A percentile compares a stretch with the other conserved stretches of the same genome.
Evolutionary conservation across 2,888 invertebrate species (phyloP).

Genomic region (Drosophila eohydei): DNA sequence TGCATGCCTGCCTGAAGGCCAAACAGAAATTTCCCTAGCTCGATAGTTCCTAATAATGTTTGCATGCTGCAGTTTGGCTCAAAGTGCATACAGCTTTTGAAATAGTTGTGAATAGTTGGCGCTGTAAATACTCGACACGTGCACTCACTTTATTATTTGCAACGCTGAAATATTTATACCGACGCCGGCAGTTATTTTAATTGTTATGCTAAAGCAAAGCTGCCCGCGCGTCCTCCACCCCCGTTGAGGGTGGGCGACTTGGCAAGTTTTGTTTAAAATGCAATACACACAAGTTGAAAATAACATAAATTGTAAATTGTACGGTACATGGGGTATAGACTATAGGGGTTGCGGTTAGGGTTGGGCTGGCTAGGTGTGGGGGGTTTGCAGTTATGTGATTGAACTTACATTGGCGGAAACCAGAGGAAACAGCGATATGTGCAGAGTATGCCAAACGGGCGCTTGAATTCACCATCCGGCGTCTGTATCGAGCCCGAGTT

Average conservation of each 20-base stretch:
- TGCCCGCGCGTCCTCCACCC: not conserved
- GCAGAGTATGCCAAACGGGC: constrained; percentile 84
- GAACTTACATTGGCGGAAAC: constrained; percentile 84
- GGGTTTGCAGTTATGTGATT: constrained; percentile 24
- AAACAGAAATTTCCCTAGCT: not conserved
- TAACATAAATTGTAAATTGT: constrained; percentile 71
- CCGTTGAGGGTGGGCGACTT: constrained; percentile 4
- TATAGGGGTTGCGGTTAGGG: constrained; percentile 6
- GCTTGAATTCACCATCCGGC: constrained; percentile 84
- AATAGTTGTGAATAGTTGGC: constrained; percentile 4
- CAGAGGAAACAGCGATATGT: constrained; percentile 84
- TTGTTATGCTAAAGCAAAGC: constrained; percentile 64
- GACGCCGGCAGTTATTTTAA: constrained; percentile 65
- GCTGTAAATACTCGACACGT: constrained; percentile 9
- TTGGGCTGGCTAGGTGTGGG: constrained; percentile 1
- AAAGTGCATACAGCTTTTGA: not conserved
- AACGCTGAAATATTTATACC: constrained; percentile 42
- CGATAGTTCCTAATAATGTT: not conserved
- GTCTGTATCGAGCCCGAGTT: constrained; percentile 83
- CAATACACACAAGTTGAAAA: constrained; percentile 68
- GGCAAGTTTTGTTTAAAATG: constrained; percentile 69
- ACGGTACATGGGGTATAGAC: not conserved
- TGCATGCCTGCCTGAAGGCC: not conserved
- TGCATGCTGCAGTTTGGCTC: constrained; percentile 3
- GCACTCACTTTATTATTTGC: constrained; percentile 22